Conservation (phyloP, 1,140 invertebrate genomes). For the Nautilus pompilius region DNA sequence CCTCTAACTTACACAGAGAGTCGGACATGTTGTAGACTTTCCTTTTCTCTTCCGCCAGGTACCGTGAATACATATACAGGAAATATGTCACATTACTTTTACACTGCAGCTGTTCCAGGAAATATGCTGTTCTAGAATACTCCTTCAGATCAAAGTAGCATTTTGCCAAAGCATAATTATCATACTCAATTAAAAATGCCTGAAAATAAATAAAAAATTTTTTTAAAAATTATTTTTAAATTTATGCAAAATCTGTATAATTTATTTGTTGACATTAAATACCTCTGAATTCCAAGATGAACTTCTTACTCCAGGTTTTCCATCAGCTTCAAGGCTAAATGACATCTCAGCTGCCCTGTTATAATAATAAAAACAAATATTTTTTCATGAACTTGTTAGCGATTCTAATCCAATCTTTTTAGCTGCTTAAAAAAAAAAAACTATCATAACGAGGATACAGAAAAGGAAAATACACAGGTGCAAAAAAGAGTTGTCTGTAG, state of each 20-base stretch:
- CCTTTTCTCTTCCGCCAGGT: slow-evolving; percentile 83
- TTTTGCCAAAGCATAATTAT: slow-evolving; percentile 74
- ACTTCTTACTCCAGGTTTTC: too few species aligned
- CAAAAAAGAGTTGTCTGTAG: too few species aligned
- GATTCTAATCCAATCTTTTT: too few species aligned
- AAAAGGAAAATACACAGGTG: too few species aligned
- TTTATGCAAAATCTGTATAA: slow-evolving; percentile 2
- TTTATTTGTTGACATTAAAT: too few species aligned
- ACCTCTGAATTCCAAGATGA: too few species aligned
- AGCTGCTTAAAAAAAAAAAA: too few species aligned
- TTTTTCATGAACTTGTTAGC: too few species aligned
- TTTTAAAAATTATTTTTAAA: background rate
- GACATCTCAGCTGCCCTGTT: too few species aligned
- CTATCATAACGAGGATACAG: too few species aligned
- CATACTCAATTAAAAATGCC: slow-evolving; percentile 61
- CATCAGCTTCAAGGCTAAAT: too few species aligned
- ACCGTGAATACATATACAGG: slow-evolving; percentile 79
- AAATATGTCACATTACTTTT: slow-evolving; percentile 69
- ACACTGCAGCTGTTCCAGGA: slow-evolving; percentile 66
- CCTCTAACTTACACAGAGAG: slow-evolving; percentile 60
- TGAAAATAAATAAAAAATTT: slow-evolving; percentile 25
- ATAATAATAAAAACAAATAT: too few species aligned
- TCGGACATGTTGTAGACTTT: slow-evolving; percentile 80
- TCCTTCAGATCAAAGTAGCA: slow-evolving; percentile 90
- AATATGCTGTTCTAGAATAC: slow-evolving; percentile 85